Base-by-base conservation (phyloP, 2,888 invertebrate genomes). In the Entomobrya proxima region DNA sequence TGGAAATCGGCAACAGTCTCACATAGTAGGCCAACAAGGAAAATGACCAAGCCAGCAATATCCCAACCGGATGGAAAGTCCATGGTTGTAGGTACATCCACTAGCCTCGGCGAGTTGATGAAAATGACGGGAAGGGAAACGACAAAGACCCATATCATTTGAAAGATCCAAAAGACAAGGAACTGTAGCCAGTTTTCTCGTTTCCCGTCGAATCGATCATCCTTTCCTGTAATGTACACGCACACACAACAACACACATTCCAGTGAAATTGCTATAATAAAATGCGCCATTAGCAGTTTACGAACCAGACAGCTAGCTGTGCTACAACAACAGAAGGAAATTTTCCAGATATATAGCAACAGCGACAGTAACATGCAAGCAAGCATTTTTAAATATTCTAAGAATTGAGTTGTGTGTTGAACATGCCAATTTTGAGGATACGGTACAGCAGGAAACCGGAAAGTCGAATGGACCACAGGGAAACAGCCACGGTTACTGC, bases 1-100 rank as follows among this genome's bases (percentile, higher is more conserved):
- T 98, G 98, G 74, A 97, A 93, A 92, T 98, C 98, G 0, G 98
- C 97, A 90, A 97, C 96, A 0, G 97, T 96, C 93, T 98, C 98
- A 21, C 96, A 95, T 67, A 97, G 91, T 67, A 98, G 93, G 7
- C 98, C 98, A 61, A 96, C 94, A n/a, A 96, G 94, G 91, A 97
- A 98, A 89, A 97, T 93, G 1, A 95, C 95, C 0, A 96, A 95
- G 0, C 98, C 98, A 4, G 96, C 95, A 1, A 97, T 96, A 91
- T 98, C 98, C 86, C 80, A 85, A 7, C 64, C 85, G 7, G 86
- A 81, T 96, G 92, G 0, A 96, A 95, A 1, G 96, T 96, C 96
- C 96, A 96, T 0, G 96, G 96, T 92, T 0, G 58, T 30, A 27
- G 55, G n/a, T 18, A 9, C 37, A 21, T 30, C 9, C 9, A 21